A percentile compares a stretch with the other conserved stretches of the same genome.
phyloP scores from a whole-genome alignment of 2,113 vertebrate species.

The Marmota monax region DNA sequence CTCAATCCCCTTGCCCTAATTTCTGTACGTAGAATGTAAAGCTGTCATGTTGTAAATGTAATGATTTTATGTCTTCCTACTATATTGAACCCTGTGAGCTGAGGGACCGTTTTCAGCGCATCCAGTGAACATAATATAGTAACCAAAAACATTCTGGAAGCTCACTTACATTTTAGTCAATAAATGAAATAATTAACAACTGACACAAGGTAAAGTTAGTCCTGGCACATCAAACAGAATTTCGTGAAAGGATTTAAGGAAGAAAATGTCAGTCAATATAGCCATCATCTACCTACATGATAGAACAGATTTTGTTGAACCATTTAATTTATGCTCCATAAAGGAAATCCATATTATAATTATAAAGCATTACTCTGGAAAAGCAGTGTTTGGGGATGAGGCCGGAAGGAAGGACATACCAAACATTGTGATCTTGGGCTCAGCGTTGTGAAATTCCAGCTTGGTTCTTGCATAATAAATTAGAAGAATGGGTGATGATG shows the following conservation, averaged over 20 bases:
- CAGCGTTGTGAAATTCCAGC: neutral
- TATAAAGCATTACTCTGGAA: neutral
- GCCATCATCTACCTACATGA: neutral
- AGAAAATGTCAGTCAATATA: neutral
- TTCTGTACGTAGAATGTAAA: neutral
- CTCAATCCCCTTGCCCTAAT: neutral
- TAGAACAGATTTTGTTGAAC: neutral
- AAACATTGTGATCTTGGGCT: neutral
- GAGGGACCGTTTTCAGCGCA: neutral
- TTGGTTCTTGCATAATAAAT: neutral
- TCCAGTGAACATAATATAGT: neutral
- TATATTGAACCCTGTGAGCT: neutral
- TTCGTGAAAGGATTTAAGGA: neutral
- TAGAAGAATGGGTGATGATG: neutral
- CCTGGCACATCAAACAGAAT: neutral
- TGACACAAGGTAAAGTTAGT: neutral
- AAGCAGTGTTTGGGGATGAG: neutral
- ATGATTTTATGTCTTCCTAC: neutral
- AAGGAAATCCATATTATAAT: neutral
- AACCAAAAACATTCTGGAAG: neutral
- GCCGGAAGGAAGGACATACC: neutral
- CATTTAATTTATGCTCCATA: neutral
- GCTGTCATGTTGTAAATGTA: neutral
- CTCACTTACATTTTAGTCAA: neutral
- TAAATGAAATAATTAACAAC: neutral